A percentile compares a stretch with the other conserved stretches of the same genome.
phyloP scores from a whole-genome alignment of 2,113 vertebrate species.

The Petrocephalus microphthalmus region DNA sequence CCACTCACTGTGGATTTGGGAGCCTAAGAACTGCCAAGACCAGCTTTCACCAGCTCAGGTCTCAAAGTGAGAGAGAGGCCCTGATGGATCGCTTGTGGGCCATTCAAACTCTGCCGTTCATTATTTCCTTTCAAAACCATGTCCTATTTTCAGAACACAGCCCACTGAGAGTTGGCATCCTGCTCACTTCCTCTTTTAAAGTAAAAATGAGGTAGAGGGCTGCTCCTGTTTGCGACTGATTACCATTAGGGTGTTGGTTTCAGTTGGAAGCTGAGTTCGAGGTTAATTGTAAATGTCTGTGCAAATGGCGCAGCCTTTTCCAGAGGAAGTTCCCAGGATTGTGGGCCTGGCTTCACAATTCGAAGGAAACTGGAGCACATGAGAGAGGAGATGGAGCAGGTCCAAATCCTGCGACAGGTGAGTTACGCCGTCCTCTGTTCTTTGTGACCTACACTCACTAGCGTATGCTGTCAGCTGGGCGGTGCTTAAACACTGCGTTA shows the following conservation, averaged over 20 bases:
- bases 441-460: background rate
- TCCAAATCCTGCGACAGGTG: constrained; percentile 82
- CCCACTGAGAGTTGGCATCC: background rate
- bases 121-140: background rate
- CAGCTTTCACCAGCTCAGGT: background rate
- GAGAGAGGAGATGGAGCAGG: constrained; percentile 90
- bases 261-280: background rate
- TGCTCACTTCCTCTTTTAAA: background rate
- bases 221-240: background rate
- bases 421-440: constrained; percentile 28
- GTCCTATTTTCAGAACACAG: background rate
- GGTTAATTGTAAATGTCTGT: background rate
- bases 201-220: background rate
- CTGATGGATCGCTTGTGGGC: background rate
- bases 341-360: constrained; percentile 89
- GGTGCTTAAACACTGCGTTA: background rate
- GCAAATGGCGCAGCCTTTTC: constrained; percentile 68
- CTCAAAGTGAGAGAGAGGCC: background rate
- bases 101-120: background rate
- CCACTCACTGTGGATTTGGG: background rate
- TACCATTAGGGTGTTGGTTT: background rate
- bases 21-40: background rate
- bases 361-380: constrained; percentile 98
- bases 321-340: constrained; percentile 76
- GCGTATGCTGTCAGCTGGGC: background rate